Conservation (phyloP, 2,113 vertebrate genomes). For the Globicephala melas region DNA sequence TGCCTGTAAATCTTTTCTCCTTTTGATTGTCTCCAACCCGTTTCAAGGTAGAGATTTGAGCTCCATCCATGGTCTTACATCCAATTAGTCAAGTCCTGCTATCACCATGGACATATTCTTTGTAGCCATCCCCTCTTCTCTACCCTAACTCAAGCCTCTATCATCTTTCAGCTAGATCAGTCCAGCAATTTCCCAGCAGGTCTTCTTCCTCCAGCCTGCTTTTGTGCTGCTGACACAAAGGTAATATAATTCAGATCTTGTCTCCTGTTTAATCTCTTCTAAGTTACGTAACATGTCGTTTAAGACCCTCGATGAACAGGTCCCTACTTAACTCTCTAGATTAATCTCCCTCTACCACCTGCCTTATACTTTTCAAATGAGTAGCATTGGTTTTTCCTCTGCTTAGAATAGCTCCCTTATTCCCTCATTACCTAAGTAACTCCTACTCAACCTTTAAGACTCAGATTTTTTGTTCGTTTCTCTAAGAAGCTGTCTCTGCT, state of each 20-base stretch:
- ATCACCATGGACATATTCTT: fast-evolving
- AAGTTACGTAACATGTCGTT: neutral
- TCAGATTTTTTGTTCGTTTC: neutral
- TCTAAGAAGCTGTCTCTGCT: neutral
- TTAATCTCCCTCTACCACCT: neutral
- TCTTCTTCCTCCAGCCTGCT: neutral
- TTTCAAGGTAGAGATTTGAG: neutral
- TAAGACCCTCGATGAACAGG: neutral
- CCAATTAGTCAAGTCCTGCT: neutral
- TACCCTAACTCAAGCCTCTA: neutral
- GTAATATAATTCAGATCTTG: neutral
- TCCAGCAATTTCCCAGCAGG: neutral
- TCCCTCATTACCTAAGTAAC: neutral
- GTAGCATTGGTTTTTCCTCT: neutral
- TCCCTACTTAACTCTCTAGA: neutral
- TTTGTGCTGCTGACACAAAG: neutral
- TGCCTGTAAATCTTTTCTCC: neutral
- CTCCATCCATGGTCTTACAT: neutral
- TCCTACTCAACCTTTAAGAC: neutral
- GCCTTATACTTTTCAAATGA: neutral
- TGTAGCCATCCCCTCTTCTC: neutral
- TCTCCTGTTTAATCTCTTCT: neutral
- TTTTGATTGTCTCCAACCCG: neutral
- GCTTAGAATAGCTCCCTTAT: neutral
- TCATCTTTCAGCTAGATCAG: neutral